Percentiles rank a stretch among this genome's conserved stretches.
Conservation (phyloP, 2,888 invertebrate species). For the Eulithis prunata region DNA sequence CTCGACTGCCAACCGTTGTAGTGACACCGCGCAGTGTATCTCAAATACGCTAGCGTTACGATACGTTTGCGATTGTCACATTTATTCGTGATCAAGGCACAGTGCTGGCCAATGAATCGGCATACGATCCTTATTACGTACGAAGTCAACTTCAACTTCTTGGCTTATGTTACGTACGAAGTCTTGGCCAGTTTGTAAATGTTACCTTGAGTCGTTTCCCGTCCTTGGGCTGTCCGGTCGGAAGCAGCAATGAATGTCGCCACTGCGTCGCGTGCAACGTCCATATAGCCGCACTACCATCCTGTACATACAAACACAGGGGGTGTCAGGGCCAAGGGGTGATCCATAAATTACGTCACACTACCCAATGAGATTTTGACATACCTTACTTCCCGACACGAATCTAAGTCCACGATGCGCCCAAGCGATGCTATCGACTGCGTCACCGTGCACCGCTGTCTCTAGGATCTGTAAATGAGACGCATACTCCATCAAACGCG, state of each 20-base stretch:
- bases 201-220: conserved; percentile 62
- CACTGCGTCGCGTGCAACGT: conserved; percentile 95
- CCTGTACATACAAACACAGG: conserved; percentile 59
- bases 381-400: conserved; percentile 93
- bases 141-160: too few species aligned
- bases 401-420: conserved; percentile 94
- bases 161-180: too few species aligned
- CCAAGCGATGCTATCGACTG: conserved; percentile 98
- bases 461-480: conserved; percentile 81
- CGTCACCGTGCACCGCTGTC: conserved; percentile 92
- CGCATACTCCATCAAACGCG: neutral
- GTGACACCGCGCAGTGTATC: too few species aligned
- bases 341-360: too few species aligned
- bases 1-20: too few species aligned
- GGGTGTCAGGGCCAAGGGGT: too few species aligned
- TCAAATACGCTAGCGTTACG: too few species aligned
- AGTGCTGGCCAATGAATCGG: too few species aligned
- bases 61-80: too few species aligned
- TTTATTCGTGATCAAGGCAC: too few species aligned
- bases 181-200: too few species aligned
- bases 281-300: conserved; percentile 98
- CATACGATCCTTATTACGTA: too few species aligned
- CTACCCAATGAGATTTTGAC: neutral
- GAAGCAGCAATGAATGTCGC: conserved; percentile 89
- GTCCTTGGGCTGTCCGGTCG: conserved; percentile 44